These are phyloP conservation scores for Andrena minutula DNA, from an alignment of 2,888 invertebrate genomes.

Conservation along the genomic window DNA sequence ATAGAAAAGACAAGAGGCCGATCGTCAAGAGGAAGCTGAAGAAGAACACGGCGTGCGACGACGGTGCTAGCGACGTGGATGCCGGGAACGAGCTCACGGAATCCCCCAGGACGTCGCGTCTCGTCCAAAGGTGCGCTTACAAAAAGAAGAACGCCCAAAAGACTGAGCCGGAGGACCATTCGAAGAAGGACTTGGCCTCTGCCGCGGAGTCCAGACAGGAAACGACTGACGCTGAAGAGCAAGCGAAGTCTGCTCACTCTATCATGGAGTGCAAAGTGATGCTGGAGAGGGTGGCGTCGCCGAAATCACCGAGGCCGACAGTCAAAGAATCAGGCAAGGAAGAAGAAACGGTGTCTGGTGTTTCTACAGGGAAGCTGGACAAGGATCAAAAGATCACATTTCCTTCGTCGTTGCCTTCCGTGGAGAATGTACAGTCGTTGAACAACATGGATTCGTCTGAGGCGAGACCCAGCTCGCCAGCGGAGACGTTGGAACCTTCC, in stretches of 20 bases:
- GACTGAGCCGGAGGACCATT: constrained; percentile 2
- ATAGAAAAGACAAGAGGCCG: constrained; percentile 1
- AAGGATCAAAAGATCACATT: constrained; percentile 53
- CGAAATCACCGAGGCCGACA: not conserved
- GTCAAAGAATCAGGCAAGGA: not conserved
- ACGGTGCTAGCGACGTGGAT: not conserved
- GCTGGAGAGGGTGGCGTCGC: constrained; percentile 65
- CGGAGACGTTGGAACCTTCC: constrained; percentile 37
- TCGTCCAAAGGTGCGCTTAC: constrained; percentile 8
- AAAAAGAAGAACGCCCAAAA: not conserved
- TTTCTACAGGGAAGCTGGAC: constrained; percentile 54
- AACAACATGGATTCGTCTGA: constrained; percentile 42
- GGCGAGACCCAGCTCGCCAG: constrained; percentile 56
- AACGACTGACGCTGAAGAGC: not conserved
- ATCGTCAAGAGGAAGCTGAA: not conserved
- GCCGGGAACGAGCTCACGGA: not conserved
- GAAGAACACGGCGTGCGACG: not conserved
- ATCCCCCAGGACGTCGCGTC: not conserved
- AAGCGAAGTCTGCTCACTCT: not conserved
- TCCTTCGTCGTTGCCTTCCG: constrained; percentile 8
- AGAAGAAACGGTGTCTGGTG: constrained; percentile 41
- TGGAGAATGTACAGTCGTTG: not conserved
- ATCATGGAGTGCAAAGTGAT: constrained; percentile 67
- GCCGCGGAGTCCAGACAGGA: not conserved
- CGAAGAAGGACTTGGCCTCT: not conserved